phyloP scores from a whole-genome alignment of 30 jellyfish, hydroid and myxozoan genomes.

The Sanderia malayensis region DNA sequence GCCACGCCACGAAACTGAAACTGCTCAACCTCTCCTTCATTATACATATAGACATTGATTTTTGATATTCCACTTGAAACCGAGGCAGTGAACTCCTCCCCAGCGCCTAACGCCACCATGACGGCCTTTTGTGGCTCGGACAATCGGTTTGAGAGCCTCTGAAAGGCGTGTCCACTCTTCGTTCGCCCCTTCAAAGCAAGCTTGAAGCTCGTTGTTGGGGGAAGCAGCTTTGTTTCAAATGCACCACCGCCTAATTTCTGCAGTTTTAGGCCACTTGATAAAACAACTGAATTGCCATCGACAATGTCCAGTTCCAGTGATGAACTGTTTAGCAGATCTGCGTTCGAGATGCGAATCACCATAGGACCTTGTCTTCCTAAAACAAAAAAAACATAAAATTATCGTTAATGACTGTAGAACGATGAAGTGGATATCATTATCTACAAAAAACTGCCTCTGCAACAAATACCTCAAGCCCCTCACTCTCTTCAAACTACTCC shows the following conservation, averaged over 20 bases:
- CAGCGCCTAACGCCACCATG: constrained; percentile 33
- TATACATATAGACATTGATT: constrained; percentile 27
- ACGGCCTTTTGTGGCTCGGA: constrained; percentile 21
- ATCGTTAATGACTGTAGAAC: background rate
- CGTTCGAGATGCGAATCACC: background rate
- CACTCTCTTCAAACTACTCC: background rate
- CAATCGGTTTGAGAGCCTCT: constrained; percentile 21
- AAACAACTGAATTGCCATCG: background rate
- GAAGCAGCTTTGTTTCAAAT: constrained; percentile 13
- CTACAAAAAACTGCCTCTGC: background rate
- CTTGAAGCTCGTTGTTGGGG: constrained; percentile 26
- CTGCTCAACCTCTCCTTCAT: constrained; percentile 11
- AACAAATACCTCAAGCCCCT: background rate
- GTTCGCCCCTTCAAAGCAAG: constrained; percentile 21
- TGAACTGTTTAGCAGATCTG: background rate
- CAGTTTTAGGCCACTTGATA: background rate
- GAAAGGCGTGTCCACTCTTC: constrained; percentile 9
- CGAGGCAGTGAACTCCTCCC: constrained; percentile 41
- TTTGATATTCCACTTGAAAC: constrained; percentile 17
- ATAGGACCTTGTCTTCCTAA: background rate
- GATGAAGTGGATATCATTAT: background rate
- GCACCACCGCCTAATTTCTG: constrained; percentile 34
- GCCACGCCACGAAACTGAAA: background rate
- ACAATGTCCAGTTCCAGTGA: constrained; percentile 4
- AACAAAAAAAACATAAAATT: background rate